Conservation (phyloP, 2,113 vertebrate genomes). For the Rostratula benghalensis region DNA sequence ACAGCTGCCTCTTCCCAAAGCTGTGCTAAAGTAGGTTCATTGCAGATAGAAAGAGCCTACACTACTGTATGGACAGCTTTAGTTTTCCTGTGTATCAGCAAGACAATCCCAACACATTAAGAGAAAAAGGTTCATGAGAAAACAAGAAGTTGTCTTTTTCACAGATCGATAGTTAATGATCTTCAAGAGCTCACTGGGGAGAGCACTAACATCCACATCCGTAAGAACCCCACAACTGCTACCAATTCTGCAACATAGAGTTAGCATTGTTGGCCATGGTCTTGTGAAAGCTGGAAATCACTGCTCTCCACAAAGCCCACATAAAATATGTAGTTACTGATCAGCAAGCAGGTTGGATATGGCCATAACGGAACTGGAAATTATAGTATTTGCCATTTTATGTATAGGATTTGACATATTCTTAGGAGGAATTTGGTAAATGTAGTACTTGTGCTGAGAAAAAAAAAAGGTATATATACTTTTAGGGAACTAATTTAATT, state of each 20-base stretch:
- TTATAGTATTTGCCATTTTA: neutral
- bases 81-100: neutral
- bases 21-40: neutral
- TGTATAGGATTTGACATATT: neutral
- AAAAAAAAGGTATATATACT: neutral
- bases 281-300: neutral
- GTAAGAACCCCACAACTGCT: neutral
- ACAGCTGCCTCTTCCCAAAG: neutral
- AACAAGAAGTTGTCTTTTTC: neutral
- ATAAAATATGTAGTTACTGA: neutral
- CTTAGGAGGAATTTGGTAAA: neutral
- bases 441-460: neutral
- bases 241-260: fast-evolving
- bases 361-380: neutral
- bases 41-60: neutral
- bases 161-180: neutral
- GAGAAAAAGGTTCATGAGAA: neutral
- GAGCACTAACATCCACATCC: neutral
- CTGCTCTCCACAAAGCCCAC: neutral
- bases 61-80: neutral
- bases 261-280: neutral
- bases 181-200: neutral
- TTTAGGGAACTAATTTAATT: neutral
- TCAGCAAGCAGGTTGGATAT: neutral
- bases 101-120: neutral